Conservation (phyloP, 2,888 invertebrate genomes). For the Ommatoiulus sabulosus region DNA sequence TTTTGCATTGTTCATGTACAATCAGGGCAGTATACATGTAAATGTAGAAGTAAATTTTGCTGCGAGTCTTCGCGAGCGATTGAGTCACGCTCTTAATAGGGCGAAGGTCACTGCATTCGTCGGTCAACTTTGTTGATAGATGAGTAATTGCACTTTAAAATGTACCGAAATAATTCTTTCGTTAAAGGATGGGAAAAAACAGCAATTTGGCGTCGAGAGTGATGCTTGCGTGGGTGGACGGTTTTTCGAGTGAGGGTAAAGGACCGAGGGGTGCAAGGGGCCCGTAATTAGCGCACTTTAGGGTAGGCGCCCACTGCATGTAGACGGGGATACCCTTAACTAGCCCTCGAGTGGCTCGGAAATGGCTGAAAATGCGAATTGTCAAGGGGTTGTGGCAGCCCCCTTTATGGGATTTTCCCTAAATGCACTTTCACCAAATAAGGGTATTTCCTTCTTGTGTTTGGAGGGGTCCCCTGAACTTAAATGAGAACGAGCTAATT, state of each 20-base stretch:
- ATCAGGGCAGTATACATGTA: no score
- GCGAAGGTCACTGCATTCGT: neutral
- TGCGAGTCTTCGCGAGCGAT: neutral
- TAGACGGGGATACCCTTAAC: neutral
- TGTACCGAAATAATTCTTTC: neutral
- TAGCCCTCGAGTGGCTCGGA: neutral
- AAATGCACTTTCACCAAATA: neutral
- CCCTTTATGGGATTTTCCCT: neutral
- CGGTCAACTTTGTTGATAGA: neutral
- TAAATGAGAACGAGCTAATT: no score
- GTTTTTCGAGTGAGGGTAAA: neutral
- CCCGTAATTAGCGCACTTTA: constrained; percentile 18
- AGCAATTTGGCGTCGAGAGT: neutral
- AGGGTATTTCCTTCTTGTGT: no score
- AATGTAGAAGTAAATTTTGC: no score
- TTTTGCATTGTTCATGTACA: no score
- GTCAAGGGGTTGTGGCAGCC: neutral
- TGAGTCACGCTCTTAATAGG: constrained; percentile 6
- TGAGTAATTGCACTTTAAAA: neutral
- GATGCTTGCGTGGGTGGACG: neutral
- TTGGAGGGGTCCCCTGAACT: no score
- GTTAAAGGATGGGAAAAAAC: neutral
- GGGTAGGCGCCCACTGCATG: neutral
- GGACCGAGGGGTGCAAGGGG: neutral
- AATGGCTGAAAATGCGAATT: constrained; percentile 26